phyloP scores from a whole-genome alignment of 2,113 vertebrate genomes.

The Pristiophorus japonicus region DNA sequence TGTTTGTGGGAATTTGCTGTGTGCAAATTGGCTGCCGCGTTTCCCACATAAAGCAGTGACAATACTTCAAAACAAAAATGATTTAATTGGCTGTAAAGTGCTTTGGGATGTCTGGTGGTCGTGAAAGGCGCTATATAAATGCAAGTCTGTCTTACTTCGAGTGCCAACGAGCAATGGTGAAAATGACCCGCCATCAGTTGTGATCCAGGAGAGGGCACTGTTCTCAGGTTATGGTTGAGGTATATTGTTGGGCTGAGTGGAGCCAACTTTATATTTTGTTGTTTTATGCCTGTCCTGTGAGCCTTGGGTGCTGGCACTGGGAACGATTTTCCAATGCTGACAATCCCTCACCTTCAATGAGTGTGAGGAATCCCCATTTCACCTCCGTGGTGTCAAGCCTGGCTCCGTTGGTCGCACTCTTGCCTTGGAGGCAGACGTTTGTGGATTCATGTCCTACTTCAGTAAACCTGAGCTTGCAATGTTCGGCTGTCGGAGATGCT shows the following conservation, averaged over 20 bases:
- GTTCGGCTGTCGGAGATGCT: neutral
- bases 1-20: too few species aligned
- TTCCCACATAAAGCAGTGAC: too few species aligned
- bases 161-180: neutral
- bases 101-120: too few species aligned
- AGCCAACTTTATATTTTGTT: neutral
- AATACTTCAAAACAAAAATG: too few species aligned
- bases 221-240: neutral
- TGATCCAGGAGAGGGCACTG: neutral
- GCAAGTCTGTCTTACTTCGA: too few species aligned
- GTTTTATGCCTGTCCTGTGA: neutral
- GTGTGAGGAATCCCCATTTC: too few species aligned
- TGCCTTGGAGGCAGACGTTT: neutral
- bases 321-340: neutral
- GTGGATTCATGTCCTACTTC: too few species aligned
- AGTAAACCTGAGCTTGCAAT: too few species aligned
- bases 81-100: too few species aligned
- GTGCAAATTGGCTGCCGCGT: too few species aligned
- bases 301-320: neutral
- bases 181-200: too few species aligned
- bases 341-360: neutral
- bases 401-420: neutral
- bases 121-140: too few species aligned
- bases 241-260: neutral
- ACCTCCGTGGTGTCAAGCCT: neutral